Conservation (phyloP, 2,113 vertebrate genomes). For the Crotalus horridus region DNA sequence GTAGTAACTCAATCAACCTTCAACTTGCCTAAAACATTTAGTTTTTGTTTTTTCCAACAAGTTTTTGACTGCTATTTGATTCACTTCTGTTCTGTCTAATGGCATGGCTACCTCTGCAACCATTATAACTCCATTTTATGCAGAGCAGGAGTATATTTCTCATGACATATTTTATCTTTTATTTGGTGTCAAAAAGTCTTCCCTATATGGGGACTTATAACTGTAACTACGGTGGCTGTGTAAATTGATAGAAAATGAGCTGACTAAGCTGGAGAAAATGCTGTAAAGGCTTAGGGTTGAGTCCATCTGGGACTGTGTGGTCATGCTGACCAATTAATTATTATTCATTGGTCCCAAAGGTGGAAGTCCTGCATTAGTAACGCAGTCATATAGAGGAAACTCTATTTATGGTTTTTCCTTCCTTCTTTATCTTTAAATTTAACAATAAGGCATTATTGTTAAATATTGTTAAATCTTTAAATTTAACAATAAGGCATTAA, state of each 20-base stretch:
- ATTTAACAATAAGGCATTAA: background rate
- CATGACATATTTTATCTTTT: slow-evolving; percentile 27
- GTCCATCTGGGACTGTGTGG: slow-evolving; percentile 43
- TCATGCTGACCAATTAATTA: slow-evolving; percentile 23
- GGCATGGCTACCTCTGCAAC: background rate
- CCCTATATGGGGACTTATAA: slow-evolving; percentile 48
- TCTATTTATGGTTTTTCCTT: background rate
- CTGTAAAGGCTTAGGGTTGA: slow-evolving; percentile 53
- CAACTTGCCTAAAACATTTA: background rate
- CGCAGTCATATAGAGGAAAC: background rate
- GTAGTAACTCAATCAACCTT: background rate
- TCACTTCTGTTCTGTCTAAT: background rate
- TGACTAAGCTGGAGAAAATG: slow-evolving; percentile 64
- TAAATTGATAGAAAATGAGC: slow-evolving; percentile 45
- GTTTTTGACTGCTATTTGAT: background rate
- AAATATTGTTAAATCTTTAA: background rate
- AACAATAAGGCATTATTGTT: background rate
- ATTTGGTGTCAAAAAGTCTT: slow-evolving; percentile 50
- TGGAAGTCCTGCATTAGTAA: background rate
- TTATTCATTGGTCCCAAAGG: slow-evolving; percentile 43
- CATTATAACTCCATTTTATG: slow-evolving; percentile 32
- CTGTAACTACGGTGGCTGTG: slow-evolving; percentile 41
- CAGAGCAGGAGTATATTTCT: slow-evolving; percentile 12
- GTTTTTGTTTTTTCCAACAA: background rate
- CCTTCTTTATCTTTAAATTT: background rate